phyloP scores from a whole-genome alignment of 2,888 invertebrate genomes.

The Bugulina stolonifera region DNA sequence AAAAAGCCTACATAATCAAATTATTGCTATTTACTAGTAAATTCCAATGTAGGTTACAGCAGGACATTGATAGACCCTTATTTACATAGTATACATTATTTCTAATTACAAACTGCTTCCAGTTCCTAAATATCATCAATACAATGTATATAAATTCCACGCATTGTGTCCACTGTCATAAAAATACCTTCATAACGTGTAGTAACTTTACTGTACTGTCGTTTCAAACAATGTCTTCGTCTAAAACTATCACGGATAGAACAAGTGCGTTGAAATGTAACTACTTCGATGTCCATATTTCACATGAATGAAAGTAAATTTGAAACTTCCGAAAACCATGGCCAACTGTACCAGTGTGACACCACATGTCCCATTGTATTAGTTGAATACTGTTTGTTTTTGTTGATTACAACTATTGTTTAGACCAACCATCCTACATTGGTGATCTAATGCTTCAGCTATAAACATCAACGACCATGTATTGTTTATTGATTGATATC shows the following conservation, averaged over 20 bases:
- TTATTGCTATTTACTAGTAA: no score
- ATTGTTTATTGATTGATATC: no score
- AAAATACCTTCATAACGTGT: neutral
- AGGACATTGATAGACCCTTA: no score
- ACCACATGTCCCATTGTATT: neutral
- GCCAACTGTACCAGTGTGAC: neutral
- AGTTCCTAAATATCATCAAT: neutral
- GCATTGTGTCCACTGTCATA: neutral
- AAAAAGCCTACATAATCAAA: no score
- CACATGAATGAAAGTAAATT: neutral
- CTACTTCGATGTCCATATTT: neutral
- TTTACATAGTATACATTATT: neutral
- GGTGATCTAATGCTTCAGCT: neutral
- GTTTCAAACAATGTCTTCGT: neutral
- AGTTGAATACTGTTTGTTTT: neutral
- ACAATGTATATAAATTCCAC: neutral
- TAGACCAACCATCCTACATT: constrained; percentile 9
- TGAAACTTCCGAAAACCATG: neutral
- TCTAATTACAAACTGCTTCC: neutral
- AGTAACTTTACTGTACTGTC: neutral
- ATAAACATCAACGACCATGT: no score
- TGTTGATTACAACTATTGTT: neutral
- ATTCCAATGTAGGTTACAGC: no score
- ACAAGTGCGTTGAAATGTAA: neutral
- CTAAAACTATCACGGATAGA: neutral